Evolutionary conservation across 2,797 vertebrate species (phyloP).

Genomic region (Chelmon rostratus): DNA sequence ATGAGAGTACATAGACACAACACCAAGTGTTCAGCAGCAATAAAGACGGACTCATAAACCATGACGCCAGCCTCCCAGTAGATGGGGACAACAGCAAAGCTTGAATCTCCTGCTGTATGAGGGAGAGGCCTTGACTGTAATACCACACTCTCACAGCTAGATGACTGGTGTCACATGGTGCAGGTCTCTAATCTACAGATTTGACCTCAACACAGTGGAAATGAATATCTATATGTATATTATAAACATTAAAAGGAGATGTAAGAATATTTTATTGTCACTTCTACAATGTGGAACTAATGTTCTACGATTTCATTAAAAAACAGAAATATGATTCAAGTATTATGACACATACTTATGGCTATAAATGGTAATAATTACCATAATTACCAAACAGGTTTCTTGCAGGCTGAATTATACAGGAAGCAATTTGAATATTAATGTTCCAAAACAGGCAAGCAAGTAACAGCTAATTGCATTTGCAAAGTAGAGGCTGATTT

Average conservation of each 20-base stretch:
- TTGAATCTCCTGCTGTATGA: neutral
- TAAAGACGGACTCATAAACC: neutral
- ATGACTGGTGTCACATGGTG: constrained; percentile 15
- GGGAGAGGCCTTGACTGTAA: neutral
- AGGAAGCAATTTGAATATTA: neutral
- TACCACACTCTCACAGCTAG: neutral
- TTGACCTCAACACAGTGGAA: neutral
- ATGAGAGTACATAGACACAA: neutral
- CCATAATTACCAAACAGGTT: neutral
- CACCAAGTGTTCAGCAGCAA: neutral
- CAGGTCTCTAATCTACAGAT: constrained; percentile 3
- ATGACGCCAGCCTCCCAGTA: constrained; percentile 43
- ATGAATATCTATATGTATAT: neutral
- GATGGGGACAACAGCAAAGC: constrained; percentile 68
- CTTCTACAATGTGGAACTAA: neutral
- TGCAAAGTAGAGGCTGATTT: constrained; percentile 56
- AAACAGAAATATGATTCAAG: neutral
- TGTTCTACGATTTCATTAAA: neutral
- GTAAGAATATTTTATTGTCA: neutral
- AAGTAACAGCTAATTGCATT: constrained; percentile 39
- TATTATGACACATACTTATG: neutral
- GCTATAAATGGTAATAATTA: neutral
- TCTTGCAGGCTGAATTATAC: neutral
- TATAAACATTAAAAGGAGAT: neutral
- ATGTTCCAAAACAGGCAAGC: constrained; percentile 4